Evolutionary conservation across 2,113 vertebrate genomes (phyloP).

Genomic region (Caretta caretta): DNA sequence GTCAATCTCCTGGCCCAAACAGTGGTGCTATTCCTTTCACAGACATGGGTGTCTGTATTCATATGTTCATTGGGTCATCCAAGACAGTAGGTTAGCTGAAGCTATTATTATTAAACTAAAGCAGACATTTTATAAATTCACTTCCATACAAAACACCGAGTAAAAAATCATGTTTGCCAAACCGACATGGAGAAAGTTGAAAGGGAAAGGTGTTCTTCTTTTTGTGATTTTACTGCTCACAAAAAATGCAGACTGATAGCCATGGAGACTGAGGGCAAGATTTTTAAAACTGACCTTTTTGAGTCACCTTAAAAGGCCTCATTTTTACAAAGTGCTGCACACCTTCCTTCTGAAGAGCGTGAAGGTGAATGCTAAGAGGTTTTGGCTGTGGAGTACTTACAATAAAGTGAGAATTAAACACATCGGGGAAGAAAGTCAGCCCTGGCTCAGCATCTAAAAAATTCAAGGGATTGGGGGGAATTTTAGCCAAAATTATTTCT

Average conservation of each 20-base stretch:
- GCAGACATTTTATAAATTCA: neutral
- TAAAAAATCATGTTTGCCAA: neutral
- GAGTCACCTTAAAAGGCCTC: neutral
- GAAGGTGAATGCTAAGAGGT: neutral
- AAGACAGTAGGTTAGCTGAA: neutral
- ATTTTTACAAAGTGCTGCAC: neutral
- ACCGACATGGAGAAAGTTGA: neutral
- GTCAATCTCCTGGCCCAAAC: neutral
- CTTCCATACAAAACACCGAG: neutral
- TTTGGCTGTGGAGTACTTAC: neutral
- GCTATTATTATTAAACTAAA: neutral
- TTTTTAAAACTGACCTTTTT: neutral
- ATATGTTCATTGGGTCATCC: neutral
- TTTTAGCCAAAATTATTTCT: neutral
- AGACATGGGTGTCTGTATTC: neutral
- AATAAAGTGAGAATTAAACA: neutral
- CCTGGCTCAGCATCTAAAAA: rapidly evolving
- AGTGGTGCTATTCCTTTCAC: neutral
- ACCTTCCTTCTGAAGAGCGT: neutral
- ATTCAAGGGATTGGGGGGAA: neutral
- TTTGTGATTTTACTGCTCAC: rapidly evolving
- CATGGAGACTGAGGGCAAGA: neutral
- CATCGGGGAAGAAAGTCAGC: neutral
- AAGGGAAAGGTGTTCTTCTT: neutral
- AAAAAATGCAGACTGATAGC: neutral